Base-by-base conservation (phyloP, 2,113 vertebrate species). In the Apistogramma diplotaenia region DNA sequence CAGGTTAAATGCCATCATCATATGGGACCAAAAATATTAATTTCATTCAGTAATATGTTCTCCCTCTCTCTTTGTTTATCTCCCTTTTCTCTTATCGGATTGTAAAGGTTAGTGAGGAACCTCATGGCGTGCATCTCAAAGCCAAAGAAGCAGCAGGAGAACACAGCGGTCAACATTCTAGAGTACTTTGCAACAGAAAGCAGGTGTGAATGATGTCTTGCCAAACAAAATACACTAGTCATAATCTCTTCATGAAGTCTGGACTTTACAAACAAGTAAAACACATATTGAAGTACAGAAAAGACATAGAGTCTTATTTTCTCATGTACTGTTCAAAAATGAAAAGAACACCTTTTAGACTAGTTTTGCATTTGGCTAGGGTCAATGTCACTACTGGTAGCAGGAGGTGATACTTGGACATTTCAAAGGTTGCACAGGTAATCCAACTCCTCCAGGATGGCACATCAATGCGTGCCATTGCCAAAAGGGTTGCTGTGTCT, bases 81-180 rank as follows among this genome's bases (percentile, higher is more conserved):
- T 78, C 2, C 0, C 33, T 74, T 46, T 60, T 8, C 23, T 35
- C 40, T 75, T 79, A 46, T 88, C 33, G 83, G 35, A 49, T 62
- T 88, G 16, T 87, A 65, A 94, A 99, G 98, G 81, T 95, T 97
- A 91, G 87, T 94, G 79, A 94, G 93, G 90, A 92, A 91, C 65
- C 89, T 99, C 91, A 84, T 97, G 87, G 89, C 2, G 0, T 95
- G 94, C 78, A 51, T 97, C 49, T 91, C 76, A 60, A 82, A 74
- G 82, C 75, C 88, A 65, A 21, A 82, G 15, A 92, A 94, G 71
- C 81, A 40, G 85, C 90, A 86, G 79, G 94, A 95, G 76, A 84
- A 46, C 21, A 78, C 31, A 25, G 96, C 95, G 8, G 93, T 96
- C 83, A 76, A 74, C 27, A 86, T 98, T 75, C 88, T 97, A 23